These are phyloP conservation scores for Zoroaster sp. DNA, from an alignment of 53 echinoderm and acorn worm genomes.

Conservation along the genomic window DNA sequence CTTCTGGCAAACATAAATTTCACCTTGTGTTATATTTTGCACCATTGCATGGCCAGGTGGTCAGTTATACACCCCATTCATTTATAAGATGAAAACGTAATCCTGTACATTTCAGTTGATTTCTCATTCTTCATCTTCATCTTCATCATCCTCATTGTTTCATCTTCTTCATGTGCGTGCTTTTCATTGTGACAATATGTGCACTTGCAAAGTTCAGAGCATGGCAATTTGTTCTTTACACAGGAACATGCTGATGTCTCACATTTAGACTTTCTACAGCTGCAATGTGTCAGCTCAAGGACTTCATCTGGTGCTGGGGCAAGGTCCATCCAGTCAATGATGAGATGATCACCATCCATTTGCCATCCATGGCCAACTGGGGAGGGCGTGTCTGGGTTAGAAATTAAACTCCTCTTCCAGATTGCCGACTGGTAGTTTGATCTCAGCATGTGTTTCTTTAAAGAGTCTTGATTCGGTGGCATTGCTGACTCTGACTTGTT, in stretches of 20 bases:
- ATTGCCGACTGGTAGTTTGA: conserved; percentile 22
- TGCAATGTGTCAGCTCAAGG: conserved; percentile 54
- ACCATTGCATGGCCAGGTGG: no score
- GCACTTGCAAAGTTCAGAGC: not conserved
- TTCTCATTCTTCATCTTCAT: not conserved
- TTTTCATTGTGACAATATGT: not conserved
- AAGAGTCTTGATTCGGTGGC: conserved; percentile 43
- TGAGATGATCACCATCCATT: conserved; percentile 34
- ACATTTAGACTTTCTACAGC: conserved; percentile 39
- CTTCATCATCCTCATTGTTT: not conserved
- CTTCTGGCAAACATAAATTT: not conserved
- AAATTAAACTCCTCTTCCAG: not conserved
- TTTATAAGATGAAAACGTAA: not conserved
- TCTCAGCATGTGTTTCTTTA: conserved; percentile 32
- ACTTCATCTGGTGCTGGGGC: conserved; percentile 58
- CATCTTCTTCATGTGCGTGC: not conserved
- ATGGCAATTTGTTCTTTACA: not conserved
- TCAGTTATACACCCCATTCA: not conserved
- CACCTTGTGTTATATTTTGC: not conserved
- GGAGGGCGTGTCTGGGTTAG: not conserved
- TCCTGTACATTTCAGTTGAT: not conserved
- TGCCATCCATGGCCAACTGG: conserved; percentile 63
- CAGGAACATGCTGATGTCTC: not conserved
- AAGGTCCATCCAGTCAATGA: conserved; percentile 69
- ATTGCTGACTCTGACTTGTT: conserved; percentile 1